Evolutionary conservation across 2,888 invertebrate species (phyloP).

Genomic region (Pediacus dermestoides): DNA sequence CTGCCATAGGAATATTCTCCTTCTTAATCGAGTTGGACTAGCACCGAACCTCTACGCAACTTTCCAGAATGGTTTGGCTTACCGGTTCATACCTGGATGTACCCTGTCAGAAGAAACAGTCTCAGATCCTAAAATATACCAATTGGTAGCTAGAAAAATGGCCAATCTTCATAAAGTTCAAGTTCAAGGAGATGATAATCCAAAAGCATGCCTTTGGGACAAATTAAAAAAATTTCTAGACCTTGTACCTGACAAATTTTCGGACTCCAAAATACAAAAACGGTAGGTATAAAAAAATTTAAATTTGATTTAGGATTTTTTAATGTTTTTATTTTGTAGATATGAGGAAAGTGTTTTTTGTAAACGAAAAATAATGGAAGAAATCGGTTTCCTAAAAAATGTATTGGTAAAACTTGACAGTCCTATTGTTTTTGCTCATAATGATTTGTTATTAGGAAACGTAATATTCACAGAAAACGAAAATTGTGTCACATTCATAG

Average conservation of each 20-base stretch:
- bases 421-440: conserved; percentile 92
- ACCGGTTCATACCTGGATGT: conserved; percentile 80
- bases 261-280: conserved; percentile 62
- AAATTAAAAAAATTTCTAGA: conserved; percentile 71
- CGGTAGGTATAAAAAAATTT: conserved; percentile 55
- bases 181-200: conserved; percentile 35
- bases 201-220: conserved; percentile 69
- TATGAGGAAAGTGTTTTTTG: conserved; percentile 36
- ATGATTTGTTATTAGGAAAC: conserved; percentile 94
- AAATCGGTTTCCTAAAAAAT: conserved; percentile 63
- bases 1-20: conserved; percentile 55
- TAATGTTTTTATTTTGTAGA: too few species aligned
- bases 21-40: conserved; percentile 69
- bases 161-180: conserved; percentile 74
- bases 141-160: conserved; percentile 76
- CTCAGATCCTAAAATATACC: conserved; percentile 62
- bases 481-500: conserved; percentile 82
- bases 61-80: conserved; percentile 91
- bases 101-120: conserved; percentile 68
- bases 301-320: too few species aligned
- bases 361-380: conserved; percentile 61
- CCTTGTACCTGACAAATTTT: conserved; percentile 69
- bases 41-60: conserved; percentile 86
- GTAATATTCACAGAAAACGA: conserved; percentile 75
- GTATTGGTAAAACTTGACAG: conserved; percentile 62